These are phyloP conservation scores for Monopis laevigella DNA, from an alignment of 2,888 invertebrate genomes.

Conservation along the genomic window DNA sequence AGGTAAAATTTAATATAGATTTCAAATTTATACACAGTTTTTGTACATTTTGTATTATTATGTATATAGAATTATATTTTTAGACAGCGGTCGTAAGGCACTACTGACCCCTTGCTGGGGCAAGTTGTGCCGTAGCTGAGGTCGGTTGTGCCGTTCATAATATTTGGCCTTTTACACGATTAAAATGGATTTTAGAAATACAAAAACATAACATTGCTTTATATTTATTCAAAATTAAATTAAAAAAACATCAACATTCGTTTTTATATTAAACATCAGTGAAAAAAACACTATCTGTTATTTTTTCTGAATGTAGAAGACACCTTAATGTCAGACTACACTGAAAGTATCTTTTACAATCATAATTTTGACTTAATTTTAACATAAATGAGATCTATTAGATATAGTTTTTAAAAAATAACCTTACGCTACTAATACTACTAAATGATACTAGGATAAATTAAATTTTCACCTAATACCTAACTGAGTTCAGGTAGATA, in stretches of 20 bases:
- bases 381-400: too few relatives aligned
- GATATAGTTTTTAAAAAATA: slow-evolving; percentile 1
- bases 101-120: slow-evolving; percentile 17
- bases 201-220: slow-evolving; percentile 12
- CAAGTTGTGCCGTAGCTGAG: slow-evolving; percentile 18
- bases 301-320: too few relatives aligned
- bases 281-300: neutral
- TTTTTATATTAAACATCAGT: slow-evolving; percentile 5
- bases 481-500: too few relatives aligned
- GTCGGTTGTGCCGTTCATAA: slow-evolving; percentile 15
- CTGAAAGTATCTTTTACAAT: too few relatives aligned
- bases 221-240: slow-evolving; percentile 6
- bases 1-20: slow-evolving; percentile 16
- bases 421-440: neutral
- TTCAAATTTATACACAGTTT: slow-evolving; percentile 6
- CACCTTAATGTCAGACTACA: too few relatives aligned
- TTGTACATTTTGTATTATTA: neutral
- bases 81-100: slow-evolving; percentile 14
- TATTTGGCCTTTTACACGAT: slow-evolving; percentile 10
- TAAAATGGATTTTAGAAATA: slow-evolving; percentile 10
- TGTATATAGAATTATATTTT: slow-evolving; percentile 10
- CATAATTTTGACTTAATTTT: too few relatives aligned
- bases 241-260: slow-evolving; percentile 4
- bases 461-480: slow-evolving; percentile 11
- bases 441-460: neutral